phyloP scores from a whole-genome alignment of 2,888 invertebrate species.

The Acrobasis suavella region DNA sequence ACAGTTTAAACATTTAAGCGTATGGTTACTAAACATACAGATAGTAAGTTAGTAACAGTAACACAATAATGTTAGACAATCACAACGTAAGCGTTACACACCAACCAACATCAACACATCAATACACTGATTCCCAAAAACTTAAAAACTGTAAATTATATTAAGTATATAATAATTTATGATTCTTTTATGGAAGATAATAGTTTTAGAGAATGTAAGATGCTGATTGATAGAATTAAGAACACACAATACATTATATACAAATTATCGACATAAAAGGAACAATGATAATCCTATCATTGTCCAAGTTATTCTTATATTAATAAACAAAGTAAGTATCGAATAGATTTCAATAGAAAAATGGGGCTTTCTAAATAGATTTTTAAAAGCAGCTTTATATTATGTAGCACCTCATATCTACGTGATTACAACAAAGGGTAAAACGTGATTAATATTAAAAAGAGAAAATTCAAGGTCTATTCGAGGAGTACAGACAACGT shows the following conservation, averaged over 20 bases:
- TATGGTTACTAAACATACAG: constrained; percentile 7
- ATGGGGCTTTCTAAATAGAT: constrained; percentile 17
- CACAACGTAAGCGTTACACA: constrained; percentile 37
- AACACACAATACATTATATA: not conserved
- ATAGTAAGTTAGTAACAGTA: constrained; percentile 11
- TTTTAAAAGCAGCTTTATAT: constrained; percentile 17
- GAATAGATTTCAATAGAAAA: constrained; percentile 10
- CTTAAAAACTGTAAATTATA: not conserved
- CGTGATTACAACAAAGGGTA: constrained; percentile 15
- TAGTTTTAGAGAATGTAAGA: not conserved
- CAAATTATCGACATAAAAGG: not conserved
- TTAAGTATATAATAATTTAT: not conserved
- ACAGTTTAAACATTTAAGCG: constrained; percentile 12
- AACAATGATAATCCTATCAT: not conserved
- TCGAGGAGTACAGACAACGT: constrained; percentile 32
- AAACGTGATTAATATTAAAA: constrained; percentile 26
- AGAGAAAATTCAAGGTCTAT: constrained; percentile 26
- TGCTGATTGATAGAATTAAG: not conserved
- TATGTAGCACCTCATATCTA: constrained; percentile 29
- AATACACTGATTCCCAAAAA: not conserved
- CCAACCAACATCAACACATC: constrained; percentile 32
- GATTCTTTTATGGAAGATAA: not conserved
- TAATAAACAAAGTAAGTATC: not conserved
- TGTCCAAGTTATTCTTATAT: not conserved
- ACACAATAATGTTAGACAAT: constrained; percentile 29